phyloP scores from a whole-genome alignment of 2,113 vertebrate genomes.

The Struthio camelus region DNA sequence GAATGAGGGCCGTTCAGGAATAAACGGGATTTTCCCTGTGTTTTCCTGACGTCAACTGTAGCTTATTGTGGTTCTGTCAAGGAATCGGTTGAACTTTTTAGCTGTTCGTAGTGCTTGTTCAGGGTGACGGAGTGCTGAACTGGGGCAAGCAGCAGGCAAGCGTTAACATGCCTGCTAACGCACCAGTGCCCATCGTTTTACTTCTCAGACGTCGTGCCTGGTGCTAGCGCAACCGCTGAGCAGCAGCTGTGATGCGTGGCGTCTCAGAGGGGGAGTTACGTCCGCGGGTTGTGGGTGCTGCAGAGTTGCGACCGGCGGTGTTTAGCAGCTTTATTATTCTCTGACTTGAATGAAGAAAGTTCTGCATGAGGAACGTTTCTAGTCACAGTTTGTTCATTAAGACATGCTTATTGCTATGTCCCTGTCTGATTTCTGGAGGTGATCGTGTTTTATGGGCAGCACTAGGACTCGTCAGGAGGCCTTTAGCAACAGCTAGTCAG shows the following conservation, averaged over 20 bases:
- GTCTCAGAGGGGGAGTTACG: not conserved
- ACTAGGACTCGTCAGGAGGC: not conserved
- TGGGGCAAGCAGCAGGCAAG: not conserved
- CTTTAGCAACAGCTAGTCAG: fast-evolving
- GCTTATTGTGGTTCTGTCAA: not conserved
- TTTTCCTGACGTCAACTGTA: not conserved
- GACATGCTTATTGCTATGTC: not conserved
- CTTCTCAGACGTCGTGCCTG: not conserved
- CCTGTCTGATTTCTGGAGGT: not conserved
- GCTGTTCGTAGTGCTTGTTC: not conserved
- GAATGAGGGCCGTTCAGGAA: not conserved
- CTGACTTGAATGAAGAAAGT: not conserved
- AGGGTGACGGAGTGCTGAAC: not conserved
- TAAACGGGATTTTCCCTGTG: fast-evolving
- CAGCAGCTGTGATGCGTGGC: not conserved
- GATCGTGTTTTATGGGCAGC: too few species aligned
- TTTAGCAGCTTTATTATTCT: not conserved
- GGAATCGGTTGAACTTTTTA: not conserved
- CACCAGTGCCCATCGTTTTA: fast-evolving
- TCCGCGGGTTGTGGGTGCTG: not conserved
- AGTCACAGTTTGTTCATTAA: fast-evolving
- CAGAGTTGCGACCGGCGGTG: not conserved
- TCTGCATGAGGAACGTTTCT: not conserved
- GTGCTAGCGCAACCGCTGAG: not conserved
- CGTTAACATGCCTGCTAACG: not conserved